Conservation (phyloP, 2,888 invertebrate species). For the Gryllus longicercus region DNA sequence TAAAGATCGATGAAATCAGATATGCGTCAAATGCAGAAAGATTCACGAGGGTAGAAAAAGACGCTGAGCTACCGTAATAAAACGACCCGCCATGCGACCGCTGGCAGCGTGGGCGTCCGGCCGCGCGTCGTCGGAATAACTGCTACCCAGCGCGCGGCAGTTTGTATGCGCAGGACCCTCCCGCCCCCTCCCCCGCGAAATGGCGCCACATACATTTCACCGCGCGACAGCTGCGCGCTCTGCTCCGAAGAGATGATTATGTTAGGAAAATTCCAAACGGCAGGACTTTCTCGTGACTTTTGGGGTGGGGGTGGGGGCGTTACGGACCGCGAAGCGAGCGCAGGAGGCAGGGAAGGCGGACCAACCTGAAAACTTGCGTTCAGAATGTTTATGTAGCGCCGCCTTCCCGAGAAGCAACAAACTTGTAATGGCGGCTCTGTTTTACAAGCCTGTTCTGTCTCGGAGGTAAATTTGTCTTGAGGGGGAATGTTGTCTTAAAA, state of each 20-base stretch:
- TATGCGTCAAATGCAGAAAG: too few species aligned
- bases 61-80: too few species aligned
- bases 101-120: too few species aligned
- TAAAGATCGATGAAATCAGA: too few species aligned
- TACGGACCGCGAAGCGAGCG: neutral
- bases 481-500: conserved; percentile 7
- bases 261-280: neutral
- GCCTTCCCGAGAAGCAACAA: neutral
- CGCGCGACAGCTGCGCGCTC: neutral
- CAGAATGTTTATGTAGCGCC: neutral
- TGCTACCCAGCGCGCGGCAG: too few species aligned
- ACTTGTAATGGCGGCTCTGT: neutral
- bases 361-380: neutral
- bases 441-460: conserved; percentile 10
- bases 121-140: too few species aligned
- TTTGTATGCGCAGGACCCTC: too few species aligned
- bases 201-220: neutral
- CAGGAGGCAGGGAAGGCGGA: neutral
- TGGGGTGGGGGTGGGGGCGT: neutral
- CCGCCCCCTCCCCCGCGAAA: neutral
- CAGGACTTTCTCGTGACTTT: neutral
- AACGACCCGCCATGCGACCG: too few species aligned
- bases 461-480: neutral
- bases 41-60: too few species aligned
- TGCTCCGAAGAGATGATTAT: neutral